Base-by-base conservation (phyloP, 2,113 vertebrate genomes). In the Danio rerio region DNA sequence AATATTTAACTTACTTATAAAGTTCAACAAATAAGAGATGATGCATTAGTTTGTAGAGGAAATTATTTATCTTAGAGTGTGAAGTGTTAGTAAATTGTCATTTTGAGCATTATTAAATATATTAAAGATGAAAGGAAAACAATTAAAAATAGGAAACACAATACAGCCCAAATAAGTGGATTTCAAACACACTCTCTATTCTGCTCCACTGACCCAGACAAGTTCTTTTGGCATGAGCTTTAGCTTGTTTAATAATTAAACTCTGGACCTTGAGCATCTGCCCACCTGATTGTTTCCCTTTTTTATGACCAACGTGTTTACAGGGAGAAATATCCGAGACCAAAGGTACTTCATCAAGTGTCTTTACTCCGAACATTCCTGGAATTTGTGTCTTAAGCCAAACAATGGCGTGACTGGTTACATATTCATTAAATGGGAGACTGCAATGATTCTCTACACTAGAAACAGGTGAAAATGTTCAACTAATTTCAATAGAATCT, bases 301-400 rank as follows among this genome's bases (percentile, higher is more conserved):
- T 16, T 50, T 77, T n/a, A 49, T 31, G 12, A 52, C 69, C 49
- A 9, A 49, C 11, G 20, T 84, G 83, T 89, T 80, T 85, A 88
- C 78, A 81, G 13, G 49, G 80, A 75, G 81, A 78, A 61, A 8
- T 52, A 45, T 18, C 45, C 47, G 42, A 86, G 91, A 61, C 31
- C 90, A 91, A 92, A 93, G 89, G 90, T 92, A 10, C 55, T 10
- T 55, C 21, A 66, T 16, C 18, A 68, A 21, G 18, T 12, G 5
- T 9, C 21, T 40, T 31, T 55, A 43, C 16, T 45, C 13, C 15
- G 2, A 45, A 50, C 18, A 62, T 73, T 7, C 78, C 21, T 50
- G 72, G n/a, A 76, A 63, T 63, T 77, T 63, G 43, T 50, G 45
- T 77, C 45, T 63, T 77, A 0, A 47, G 4, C 42, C 43, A 77